Percentiles rank a stretch among this genome's conserved stretches.
phyloP scores from a whole-genome alignment of 2,888 invertebrate genomes.

The Drosophila rellima region DNA sequence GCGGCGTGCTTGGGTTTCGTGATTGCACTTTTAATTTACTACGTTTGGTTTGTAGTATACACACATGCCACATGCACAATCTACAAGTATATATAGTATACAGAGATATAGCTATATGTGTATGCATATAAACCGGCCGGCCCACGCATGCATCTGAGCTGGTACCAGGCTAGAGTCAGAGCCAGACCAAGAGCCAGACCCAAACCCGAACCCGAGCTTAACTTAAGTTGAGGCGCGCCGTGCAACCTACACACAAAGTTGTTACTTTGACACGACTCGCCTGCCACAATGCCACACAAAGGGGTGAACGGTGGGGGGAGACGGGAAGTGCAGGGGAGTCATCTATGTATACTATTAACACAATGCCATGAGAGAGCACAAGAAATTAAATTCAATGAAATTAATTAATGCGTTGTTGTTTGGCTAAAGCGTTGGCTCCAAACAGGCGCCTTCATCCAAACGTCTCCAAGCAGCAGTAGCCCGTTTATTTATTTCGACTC shows the following conservation, averaged over 20 bases:
- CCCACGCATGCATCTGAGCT: constrained; percentile 73
- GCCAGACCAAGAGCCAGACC: constrained; percentile 6
- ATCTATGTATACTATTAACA: constrained; percentile 26
- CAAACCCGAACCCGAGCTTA: constrained; percentile 19
- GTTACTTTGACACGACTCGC: constrained; percentile 52
- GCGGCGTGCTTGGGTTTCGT: constrained; percentile 69
- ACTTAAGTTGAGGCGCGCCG: constrained; percentile 53
- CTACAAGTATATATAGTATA: constrained; percentile 17
- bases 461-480: constrained; percentile 34
- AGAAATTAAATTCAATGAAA: constrained; percentile 73
- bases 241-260: constrained; percentile 43
- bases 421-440: constrained; percentile 54
- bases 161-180: constrained; percentile 35
- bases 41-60: constrained; percentile 58
- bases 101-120: constrained; percentile 11
- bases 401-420: constrained; percentile 67
- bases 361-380: constrained; percentile 37
- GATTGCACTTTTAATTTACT: constrained; percentile 81
- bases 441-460: constrained; percentile 47
- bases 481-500: constrained; percentile 10
- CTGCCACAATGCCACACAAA: constrained; percentile 16
- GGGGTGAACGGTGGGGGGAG: neutral
- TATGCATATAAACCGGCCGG: constrained; percentile 69
- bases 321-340: constrained; percentile 1
- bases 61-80: constrained; percentile 32